Evolutionary conservation across 2,113 vertebrate species (phyloP).

Genomic region (Cynocephalus volans): DNA sequence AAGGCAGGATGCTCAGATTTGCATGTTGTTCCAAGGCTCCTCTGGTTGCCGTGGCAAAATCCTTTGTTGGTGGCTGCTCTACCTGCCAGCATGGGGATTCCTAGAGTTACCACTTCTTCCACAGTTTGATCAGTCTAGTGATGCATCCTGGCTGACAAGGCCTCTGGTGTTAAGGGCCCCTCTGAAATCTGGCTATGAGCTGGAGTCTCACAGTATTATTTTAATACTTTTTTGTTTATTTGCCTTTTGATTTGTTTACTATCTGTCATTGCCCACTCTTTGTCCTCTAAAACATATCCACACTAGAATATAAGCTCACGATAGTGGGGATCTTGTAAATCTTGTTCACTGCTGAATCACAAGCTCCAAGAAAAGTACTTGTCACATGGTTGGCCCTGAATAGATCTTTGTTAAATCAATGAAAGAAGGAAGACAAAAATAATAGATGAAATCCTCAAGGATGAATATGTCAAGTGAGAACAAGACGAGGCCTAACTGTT

Average conservation of each 20-base stretch:
- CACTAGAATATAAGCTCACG: neutral
- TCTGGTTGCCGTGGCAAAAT: slow-evolving; percentile 42
- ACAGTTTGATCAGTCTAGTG: neutral
- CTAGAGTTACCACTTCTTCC: neutral
- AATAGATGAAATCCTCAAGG: slow-evolving; percentile 43
- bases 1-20: slow-evolving; percentile 59
- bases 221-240: slow-evolving; percentile 18
- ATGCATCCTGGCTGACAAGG: neutral
- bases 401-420: slow-evolving; percentile 29
- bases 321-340: neutral
- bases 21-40: neutral
- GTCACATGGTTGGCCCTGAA: neutral
- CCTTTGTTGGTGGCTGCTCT: slow-evolving; percentile 28
- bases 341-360: neutral
- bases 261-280: neutral
- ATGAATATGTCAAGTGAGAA: slow-evolving; percentile 53
- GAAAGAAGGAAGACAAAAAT: slow-evolving; percentile 57
- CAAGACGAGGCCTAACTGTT: neutral
- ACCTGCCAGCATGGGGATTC: neutral
- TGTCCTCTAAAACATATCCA: neutral
- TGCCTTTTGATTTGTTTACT: slow-evolving; percentile 44
- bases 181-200: neutral
- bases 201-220: slow-evolving; percentile 48
- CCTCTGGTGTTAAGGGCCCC: neutral
- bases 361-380: neutral